phyloP scores from a whole-genome alignment of 1,140 invertebrate species.

The Lepidostoma basale region DNA sequence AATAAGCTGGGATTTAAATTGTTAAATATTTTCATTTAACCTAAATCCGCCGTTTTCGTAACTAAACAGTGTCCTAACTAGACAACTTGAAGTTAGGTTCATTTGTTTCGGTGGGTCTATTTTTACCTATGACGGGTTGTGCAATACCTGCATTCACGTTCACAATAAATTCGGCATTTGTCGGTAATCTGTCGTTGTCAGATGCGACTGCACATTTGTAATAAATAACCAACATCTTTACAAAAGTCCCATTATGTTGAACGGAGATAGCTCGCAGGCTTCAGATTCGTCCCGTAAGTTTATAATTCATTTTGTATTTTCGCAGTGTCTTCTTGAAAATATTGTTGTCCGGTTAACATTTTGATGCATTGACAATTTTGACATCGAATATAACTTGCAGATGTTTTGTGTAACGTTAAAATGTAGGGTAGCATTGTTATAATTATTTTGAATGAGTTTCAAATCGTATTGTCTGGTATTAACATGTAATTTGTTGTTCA shows the following conservation, averaged over 20 bases:
- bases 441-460: background rate
- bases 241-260: conserved; percentile 30
- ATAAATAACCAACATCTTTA: conserved; percentile 33
- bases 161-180: conserved; percentile 33
- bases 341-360: conserved; percentile 16
- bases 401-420: conserved; percentile 14
- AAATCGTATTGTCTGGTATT: background rate
- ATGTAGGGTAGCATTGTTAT: conserved; percentile 2
- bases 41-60: too few relatives aligned
- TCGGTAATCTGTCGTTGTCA: conserved; percentile 29
- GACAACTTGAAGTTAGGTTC: conserved; percentile 15
- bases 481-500: background rate
- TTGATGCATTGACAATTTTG: conserved; percentile 32
- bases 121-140: conserved; percentile 39
- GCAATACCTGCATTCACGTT: conserved; percentile 26
- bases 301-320: background rate
- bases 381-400: conserved; percentile 17
- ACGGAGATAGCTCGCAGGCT: conserved; percentile 44
- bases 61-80: background rate
- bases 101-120: conserved; percentile 29
- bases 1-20: too few relatives aligned
- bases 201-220: conserved; percentile 36
- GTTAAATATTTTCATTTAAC: too few relatives aligned
- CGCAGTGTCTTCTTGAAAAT: conserved; percentile 2
- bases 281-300: conserved; percentile 41